phyloP scores from a whole-genome alignment of 1,140 invertebrate species.

The Neodiprion pinetum region DNA sequence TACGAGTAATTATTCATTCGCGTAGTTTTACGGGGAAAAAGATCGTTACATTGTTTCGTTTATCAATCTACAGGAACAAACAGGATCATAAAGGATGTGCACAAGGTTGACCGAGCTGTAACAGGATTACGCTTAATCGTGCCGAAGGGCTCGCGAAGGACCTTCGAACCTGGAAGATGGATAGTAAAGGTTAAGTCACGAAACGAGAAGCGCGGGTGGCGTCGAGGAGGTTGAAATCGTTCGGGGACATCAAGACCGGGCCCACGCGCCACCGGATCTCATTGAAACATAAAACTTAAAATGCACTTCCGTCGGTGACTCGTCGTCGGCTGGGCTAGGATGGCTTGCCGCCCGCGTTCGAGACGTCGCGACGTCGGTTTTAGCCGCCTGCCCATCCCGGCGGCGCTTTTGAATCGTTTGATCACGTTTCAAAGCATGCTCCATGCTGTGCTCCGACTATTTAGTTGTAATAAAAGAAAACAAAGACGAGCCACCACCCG shows the following conservation, averaged over 20 bases:
- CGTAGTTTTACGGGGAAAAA: no score
- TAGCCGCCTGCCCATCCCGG: slow-evolving; percentile 24
- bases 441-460: slow-evolving; percentile 26
- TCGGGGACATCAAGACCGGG: neutral
- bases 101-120: neutral
- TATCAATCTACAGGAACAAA: no score
- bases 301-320: neutral
- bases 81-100: no score
- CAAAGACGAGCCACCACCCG: slow-evolving; percentile 25
- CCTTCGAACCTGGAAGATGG: neutral
- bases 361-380: neutral
- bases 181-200: neutral
- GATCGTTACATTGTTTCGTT: no score
- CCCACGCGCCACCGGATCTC: slow-evolving; percentile 3
- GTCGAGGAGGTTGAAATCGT: neutral
- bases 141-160: neutral
- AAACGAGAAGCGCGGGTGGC: neutral
- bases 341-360: no score
- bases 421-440: slow-evolving; percentile 46
- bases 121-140: neutral
- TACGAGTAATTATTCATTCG: no score
- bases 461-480: slow-evolving; percentile 42
- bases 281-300: slow-evolving; percentile 8
- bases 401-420: slow-evolving; percentile 43
- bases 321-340: neutral